Evolutionary conservation across 2,888 invertebrate genomes (phyloP).

Genomic region (Drosophila pegasa): DNA sequence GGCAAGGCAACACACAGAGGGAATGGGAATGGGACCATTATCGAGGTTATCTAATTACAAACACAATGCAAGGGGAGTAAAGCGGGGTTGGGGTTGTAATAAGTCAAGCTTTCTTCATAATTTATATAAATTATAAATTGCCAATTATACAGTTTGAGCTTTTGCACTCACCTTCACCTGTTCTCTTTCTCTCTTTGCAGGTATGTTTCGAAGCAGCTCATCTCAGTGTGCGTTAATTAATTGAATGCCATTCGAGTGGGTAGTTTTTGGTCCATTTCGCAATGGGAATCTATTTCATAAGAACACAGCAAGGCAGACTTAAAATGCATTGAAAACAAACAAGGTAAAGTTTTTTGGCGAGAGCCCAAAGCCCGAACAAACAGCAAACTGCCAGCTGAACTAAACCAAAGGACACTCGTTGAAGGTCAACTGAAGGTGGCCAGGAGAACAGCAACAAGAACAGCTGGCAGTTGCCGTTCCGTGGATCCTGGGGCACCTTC

Average conservation of each 20-base stretch:
- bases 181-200: constrained; percentile 42
- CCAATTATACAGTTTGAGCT: not conserved
- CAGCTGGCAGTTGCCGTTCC: constrained; percentile 33
- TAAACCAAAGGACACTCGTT: constrained; percentile 40
- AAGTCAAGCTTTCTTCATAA: not conserved
- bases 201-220: constrained; percentile 48
- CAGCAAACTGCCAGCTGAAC: constrained; percentile 28
- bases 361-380: constrained; percentile 33
- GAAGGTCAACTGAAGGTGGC: constrained; percentile 72
- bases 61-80: not conserved
- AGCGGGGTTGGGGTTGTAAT: not conserved
- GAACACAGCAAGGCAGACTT: constrained; percentile 44
- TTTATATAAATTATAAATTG: not conserved
- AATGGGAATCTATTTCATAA: constrained; percentile 9
- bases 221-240: constrained; percentile 25
- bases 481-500: constrained; percentile 17
- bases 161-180: constrained; percentile 6
- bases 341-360: constrained; percentile 40
- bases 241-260: constrained; percentile 12
- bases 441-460: constrained; percentile 11
- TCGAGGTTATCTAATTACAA: not conserved
- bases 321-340: constrained; percentile 75
- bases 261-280: not conserved
- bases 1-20: constrained; percentile 6
- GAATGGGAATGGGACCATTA: constrained; percentile 2